These are phyloP conservation scores for Embidobia sp. DNA, from an alignment of 2,888 invertebrate genomes.

Conservation along the genomic window DNA sequence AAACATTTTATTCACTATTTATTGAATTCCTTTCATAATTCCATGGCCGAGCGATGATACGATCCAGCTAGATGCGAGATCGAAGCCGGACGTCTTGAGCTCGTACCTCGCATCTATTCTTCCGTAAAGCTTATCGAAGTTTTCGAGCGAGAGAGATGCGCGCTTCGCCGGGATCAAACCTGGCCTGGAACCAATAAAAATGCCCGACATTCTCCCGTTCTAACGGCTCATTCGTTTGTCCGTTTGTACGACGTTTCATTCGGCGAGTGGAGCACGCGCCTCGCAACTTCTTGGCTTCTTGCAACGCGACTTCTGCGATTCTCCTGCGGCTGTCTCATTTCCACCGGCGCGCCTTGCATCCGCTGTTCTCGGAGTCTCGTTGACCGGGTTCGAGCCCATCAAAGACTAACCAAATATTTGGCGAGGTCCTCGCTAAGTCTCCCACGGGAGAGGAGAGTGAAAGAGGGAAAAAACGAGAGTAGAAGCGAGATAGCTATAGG, in stretches of 20 bases:
- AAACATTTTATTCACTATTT: constrained; percentile 38
- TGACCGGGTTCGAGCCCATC: constrained; percentile 65
- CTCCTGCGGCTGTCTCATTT: constrained; percentile 48
- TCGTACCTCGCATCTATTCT: constrained; percentile 64
- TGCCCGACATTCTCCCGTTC: constrained; percentile 78
- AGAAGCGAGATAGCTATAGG: constrained; percentile 9
- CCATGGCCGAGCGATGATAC: constrained; percentile 66
- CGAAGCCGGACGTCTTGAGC: constrained; percentile 50
- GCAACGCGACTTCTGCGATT: constrained; percentile 55
- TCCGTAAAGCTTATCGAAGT: constrained; percentile 66
- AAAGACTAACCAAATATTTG: constrained; percentile 80
- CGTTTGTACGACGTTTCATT: constrained; percentile 67
- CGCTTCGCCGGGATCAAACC: constrained; percentile 63
- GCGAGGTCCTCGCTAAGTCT: constrained; percentile 72
- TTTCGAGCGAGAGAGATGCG: constrained; percentile 46
- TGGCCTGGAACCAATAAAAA: constrained; percentile 77
- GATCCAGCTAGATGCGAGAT: constrained; percentile 62
- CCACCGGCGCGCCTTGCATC: constrained; percentile 28
- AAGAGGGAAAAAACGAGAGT: constrained; percentile 5
- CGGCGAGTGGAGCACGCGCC: constrained; percentile 64
- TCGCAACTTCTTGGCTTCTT: constrained; percentile 63
- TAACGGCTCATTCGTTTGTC: constrained; percentile 78
- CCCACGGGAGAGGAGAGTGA: constrained; percentile 58
- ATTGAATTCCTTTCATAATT: constrained; percentile 61
- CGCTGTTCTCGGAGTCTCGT: constrained; percentile 39